These are phyloP conservation scores for Setipinna tenuifilis DNA, from an alignment of 2,797 vertebrate species.

Conservation along the genomic window DNA sequence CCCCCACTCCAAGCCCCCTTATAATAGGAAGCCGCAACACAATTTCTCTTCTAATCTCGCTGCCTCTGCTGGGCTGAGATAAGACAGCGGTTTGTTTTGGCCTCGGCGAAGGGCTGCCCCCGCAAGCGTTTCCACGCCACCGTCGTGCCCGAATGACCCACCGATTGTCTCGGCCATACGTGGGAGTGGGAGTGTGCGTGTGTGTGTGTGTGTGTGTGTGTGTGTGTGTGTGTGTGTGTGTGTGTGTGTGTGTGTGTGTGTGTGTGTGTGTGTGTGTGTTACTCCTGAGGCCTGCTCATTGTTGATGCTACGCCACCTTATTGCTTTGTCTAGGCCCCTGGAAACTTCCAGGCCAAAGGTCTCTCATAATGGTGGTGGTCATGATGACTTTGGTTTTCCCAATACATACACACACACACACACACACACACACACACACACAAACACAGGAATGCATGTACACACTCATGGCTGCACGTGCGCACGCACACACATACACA, in stretches of 20 bases:
- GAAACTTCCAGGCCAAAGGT: neutral
- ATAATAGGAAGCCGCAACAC: conserved; percentile 72
- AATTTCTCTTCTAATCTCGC: conserved; percentile 73
- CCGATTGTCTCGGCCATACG: neutral
- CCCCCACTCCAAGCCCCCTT: conserved; percentile 72
- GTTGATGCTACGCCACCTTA: neutral
- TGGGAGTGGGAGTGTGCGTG: conserved; percentile 11
- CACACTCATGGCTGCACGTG: no score
- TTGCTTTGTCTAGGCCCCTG: neutral
- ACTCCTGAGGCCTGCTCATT: neutral
- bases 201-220: conserved; percentile 22
- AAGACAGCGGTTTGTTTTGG: conserved; percentile 48
- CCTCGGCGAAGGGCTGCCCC: conserved; percentile 27
- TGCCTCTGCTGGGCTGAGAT: conserved; percentile 54
- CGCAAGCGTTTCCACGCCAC: neutral
- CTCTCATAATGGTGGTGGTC: neutral
- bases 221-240: conserved; percentile 41
- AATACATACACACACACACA: neutral
- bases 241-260: conserved; percentile 38
- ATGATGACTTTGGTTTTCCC: neutral
- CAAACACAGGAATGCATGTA: neutral
- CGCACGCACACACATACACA: neutral
- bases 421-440: neutral
- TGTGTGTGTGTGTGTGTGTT: conserved; percentile 19
- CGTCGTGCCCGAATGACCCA: neutral